Conservation (phyloP, 1,140 invertebrate species). For the Euwallacea similis region DNA sequence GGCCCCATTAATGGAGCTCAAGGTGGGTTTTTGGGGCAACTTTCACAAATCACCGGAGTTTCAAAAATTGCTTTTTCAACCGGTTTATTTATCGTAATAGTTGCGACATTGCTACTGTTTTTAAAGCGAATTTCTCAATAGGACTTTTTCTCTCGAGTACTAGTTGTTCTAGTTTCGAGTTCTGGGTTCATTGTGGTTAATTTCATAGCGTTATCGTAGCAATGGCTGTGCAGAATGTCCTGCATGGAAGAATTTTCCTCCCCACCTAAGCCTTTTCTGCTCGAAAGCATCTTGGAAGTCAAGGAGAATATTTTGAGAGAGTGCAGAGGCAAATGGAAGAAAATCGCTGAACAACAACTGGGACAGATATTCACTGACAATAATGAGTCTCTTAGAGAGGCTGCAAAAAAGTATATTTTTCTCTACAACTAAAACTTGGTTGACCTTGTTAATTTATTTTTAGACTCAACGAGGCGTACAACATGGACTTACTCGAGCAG, state of each 20-base stretch:
- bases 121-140: too few species aligned
- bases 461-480: constrained; percentile 58
- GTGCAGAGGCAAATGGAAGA: constrained; percentile 59
- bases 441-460: constrained; percentile 46
- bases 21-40: constrained; percentile 43
- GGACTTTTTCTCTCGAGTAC: too few species aligned
- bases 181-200: too few species aligned
- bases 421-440: neutral
- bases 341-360: constrained; percentile 61
- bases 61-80: neutral
- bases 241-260: constrained; percentile 49
- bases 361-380: constrained; percentile 58
- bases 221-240: constrained; percentile 63
- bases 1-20: constrained; percentile 71
- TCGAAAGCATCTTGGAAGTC: constrained; percentile 64
- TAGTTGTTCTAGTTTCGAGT: too few species aligned
- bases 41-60: too few species aligned
- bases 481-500: constrained; percentile 59
- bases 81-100: neutral
- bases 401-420: constrained; percentile 54
- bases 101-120: too few species aligned
- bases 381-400: constrained; percentile 55
- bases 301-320: constrained; percentile 55
- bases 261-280: constrained; percentile 53
- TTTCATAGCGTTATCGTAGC: constrained; percentile 38